Percentiles rank a stretch among this genome's conserved stretches.
phyloP scores from a whole-genome alignment of 2,888 invertebrate genomes.

The Sthenelais limicola region DNA sequence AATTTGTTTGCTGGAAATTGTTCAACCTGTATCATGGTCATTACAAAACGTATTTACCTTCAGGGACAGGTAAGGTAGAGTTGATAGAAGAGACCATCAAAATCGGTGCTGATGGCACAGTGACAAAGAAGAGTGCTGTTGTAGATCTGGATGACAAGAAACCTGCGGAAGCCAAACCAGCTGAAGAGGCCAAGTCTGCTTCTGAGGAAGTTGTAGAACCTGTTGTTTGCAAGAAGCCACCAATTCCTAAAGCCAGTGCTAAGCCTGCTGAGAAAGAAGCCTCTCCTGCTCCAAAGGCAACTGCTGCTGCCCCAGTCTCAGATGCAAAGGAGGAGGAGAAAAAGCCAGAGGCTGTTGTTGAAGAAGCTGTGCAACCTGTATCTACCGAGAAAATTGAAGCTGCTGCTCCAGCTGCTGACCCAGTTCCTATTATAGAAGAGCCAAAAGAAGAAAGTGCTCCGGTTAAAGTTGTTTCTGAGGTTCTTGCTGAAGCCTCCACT shows the following conservation, averaged over 20 bases:
- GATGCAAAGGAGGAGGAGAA: background rate
- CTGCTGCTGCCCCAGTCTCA: background rate
- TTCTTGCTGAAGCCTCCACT: too few species aligned
- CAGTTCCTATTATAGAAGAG: too few species aligned
- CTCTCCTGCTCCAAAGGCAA: background rate
- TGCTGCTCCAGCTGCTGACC: background rate
- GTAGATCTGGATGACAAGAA: slow-evolving; percentile 13
- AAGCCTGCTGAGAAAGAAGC: background rate
- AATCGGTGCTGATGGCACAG: slow-evolving; percentile 14
- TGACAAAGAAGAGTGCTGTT: slow-evolving; percentile 19
- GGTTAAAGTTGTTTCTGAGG: too few species aligned
- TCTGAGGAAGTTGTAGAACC: too few species aligned
- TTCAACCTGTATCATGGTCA: too few species aligned
- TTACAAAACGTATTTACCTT: too few species aligned
- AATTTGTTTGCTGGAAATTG: too few species aligned
- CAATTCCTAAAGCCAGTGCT: background rate
- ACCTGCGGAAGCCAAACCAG: background rate
- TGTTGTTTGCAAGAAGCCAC: too few species aligned
- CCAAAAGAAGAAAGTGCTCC: background rate
- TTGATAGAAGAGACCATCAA: slow-evolving; percentile 20
- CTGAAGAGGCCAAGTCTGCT: slow-evolving; percentile 1
- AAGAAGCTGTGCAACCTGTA: slow-evolving; percentile 11
- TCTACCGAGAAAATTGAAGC: slow-evolving; percentile 15
- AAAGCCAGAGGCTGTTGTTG: background rate
- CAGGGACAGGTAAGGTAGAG: slow-evolving; percentile 23